Evolutionary conservation across 2,888 invertebrate species (phyloP), one percentile per base, ranked within the genome.

Genomic region (Ichneumoninae sp.): DNA sequence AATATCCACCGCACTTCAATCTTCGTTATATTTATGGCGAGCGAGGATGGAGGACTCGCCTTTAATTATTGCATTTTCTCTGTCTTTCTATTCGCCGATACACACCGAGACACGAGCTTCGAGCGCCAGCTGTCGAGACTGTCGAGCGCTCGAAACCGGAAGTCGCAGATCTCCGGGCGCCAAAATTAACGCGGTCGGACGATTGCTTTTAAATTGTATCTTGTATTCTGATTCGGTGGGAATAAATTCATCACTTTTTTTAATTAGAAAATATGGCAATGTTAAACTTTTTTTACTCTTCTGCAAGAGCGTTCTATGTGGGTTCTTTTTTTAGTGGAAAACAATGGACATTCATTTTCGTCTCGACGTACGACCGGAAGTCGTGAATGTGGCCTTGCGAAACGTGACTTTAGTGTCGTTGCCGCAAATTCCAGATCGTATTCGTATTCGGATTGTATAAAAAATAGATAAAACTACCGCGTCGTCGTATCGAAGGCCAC

Each of bases 11-110:
- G n/a, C 60, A 40, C 74, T 76, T 36, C 47, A 44, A 54, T 57
- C 80, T 66, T 80, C n/a, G 57, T 71, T 76, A 71, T 80, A 76
- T 79, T 83, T 83, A 70, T 79, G 40, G 62, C 50, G 47, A 10
- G 54, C 79, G 54, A 70, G 60, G 40, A 26, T 33, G 40, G 44
- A 57, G 26, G 26, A 57, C 57, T 57, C 54, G 52, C 74, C 69
- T 65, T 62, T 74, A 78, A 83, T 79, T 83, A 83, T 83, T 22
- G 69, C 60, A 47, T 62, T 47, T 69, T 75, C 83, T 75, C 33
- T 65, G 30, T 66, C 47, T 57, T 54, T 65, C 57, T 26, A 26
- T 57, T 57, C 13, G 57, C 10, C 3, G 26, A 57, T 4, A 13
- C 57, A 26, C 57, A 8, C 8, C 8, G 44, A 47, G 57, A 57